phyloP scores from a whole-genome alignment of 2,797 vertebrate genomes.

The Acomys russatus region DNA sequence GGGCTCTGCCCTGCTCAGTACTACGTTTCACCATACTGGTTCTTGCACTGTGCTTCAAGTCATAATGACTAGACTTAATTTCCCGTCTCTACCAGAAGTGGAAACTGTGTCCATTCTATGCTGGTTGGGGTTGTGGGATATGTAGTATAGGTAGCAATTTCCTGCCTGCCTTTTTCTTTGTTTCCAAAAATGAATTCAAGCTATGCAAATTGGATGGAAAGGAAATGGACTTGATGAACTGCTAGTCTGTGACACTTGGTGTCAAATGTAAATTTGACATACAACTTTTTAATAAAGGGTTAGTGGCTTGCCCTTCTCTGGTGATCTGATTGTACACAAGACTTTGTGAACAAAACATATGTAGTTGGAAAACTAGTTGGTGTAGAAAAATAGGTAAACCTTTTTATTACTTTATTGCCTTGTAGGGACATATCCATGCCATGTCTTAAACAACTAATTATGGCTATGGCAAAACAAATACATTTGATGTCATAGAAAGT shows the following conservation, averaged over 20 bases:
- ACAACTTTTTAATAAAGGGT: not conserved
- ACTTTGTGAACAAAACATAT: constrained; percentile 26
- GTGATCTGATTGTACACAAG: constrained; percentile 38
- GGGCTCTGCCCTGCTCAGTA: not conserved
- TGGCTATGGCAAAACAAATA: constrained; percentile 43
- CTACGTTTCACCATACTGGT: not conserved
- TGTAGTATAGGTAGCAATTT: not conserved
- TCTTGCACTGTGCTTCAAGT: not conserved
- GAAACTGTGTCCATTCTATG: not conserved
- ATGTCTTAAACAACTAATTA: constrained; percentile 48
- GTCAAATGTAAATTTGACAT: constrained; percentile 45
- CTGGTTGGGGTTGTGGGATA: not conserved
- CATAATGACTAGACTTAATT: not conserved
- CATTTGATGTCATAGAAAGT: not conserved
- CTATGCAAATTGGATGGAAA: not conserved
- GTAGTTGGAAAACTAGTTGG: not conserved
- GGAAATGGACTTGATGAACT: constrained; percentile 1
- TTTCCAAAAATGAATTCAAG: not conserved
- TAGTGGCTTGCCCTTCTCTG: not conserved
- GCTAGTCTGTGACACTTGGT: not conserved
- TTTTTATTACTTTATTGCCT: constrained; percentile 50
- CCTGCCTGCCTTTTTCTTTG: not conserved
- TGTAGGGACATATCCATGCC: constrained; percentile 52
- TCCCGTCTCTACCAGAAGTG: not conserved
- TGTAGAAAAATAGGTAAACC: not conserved